Conservation (phyloP, 2,113 vertebrate species). For the Corvus hawaiiensis region DNA sequence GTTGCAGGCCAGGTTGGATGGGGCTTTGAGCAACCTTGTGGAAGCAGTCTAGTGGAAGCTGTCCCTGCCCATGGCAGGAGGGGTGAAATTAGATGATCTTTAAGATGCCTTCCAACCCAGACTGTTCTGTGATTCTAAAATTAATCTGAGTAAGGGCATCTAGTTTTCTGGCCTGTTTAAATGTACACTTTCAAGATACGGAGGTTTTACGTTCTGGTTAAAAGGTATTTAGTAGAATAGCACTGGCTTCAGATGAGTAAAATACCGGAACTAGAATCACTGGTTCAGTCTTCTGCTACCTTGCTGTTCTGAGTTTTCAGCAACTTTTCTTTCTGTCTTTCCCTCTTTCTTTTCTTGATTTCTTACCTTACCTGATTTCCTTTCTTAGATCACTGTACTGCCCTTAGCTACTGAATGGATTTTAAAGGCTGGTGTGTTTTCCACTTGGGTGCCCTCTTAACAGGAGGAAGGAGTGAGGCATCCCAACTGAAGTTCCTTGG, state of each 20-base stretch:
- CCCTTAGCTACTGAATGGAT: background rate
- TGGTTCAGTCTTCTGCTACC: background rate
- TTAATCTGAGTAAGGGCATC: background rate
- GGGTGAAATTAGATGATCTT: background rate
- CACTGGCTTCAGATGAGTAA: background rate
- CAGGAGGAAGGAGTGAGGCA: background rate
- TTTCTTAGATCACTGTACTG: background rate
- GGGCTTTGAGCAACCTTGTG: background rate
- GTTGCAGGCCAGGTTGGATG: background rate
- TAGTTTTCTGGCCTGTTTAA: background rate
- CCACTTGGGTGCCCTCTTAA: background rate
- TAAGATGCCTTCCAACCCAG: background rate
- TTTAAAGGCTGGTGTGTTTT: background rate
- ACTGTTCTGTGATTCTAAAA: background rate
- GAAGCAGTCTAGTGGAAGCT: background rate
- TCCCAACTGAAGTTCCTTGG: background rate
- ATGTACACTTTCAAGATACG: accelerated
- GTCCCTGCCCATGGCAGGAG: background rate
- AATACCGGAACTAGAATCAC: background rate
- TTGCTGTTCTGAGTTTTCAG: background rate
- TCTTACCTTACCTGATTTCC: background rate
- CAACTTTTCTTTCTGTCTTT: background rate
- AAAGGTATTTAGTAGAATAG: background rate
- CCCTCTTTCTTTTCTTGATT: background rate
- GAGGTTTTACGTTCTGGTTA: background rate